Evolutionary conservation across 2,113 vertebrate genomes (phyloP), one percentile per base, ranked within the genome.

Genomic region (Psilopogon haemacephalus): DNA sequence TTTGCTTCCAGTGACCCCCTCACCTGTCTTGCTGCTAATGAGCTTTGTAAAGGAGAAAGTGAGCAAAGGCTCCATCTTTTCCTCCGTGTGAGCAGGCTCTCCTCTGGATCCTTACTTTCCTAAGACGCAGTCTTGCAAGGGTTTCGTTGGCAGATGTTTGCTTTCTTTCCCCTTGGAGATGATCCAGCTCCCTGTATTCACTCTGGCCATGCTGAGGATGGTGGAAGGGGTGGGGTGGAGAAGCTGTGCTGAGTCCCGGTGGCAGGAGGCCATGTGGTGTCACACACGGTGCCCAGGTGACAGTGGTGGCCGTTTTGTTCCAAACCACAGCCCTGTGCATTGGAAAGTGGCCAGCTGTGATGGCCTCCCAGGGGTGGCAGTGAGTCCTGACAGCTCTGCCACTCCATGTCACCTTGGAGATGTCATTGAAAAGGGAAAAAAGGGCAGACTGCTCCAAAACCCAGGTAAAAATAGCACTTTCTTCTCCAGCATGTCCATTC

Each of bases 401-500:
- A 3, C 38, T 54, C 54, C 0, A 0, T 37, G 75, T 92, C 89
- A 86, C 92, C 85, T 90, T 86, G 70, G 89, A 86, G 60, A 69
- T 68, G 60, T 59, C 62, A 32, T 91, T 87, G 89, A n/a, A 86
- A 90, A 77, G 68, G 15, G 7, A 52, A 58, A 91, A 86, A 76
- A n/a, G n/a, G 70, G 11, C 30, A 27, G 2, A 0, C 74, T 86
- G 78, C 6, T 27, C 56, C 2, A 17, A 79, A 64, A 70, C 9
- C 2, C 32, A 32, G 59, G 56, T 82, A 82, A 88, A 96, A 94
- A 90, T 71, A 96, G 73, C 70, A 30, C 42, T 67, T 89, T 55
- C 86, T 72, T 85, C 72, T 85, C 93, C 92, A 94, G 93, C 92
- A 59, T 78, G 67, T 90, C 67, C 38, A 30, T 56, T 67, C 37